Percentiles rank a stretch among this genome's conserved stretches.
Evolutionary conservation across 1,140 invertebrate genomes (phyloP).

Genomic region (Drosophila bifasciata): DNA sequence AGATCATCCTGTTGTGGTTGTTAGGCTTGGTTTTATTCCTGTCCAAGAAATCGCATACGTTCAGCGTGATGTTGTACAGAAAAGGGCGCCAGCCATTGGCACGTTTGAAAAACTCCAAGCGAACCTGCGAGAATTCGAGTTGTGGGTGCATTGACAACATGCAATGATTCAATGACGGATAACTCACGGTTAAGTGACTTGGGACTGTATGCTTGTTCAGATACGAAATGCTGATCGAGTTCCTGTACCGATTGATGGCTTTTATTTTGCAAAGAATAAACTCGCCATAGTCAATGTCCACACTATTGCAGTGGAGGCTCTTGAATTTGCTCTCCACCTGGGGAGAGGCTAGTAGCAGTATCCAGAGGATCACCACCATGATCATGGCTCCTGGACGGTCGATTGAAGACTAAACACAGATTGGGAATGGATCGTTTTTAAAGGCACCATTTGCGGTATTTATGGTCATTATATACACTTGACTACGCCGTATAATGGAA

Average conservation of each 20-base stretch:
- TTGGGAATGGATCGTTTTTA: no score
- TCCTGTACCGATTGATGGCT: conserved; percentile 25
- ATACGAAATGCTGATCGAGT: conserved; percentile 16
- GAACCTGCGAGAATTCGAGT: conserved; percentile 2
- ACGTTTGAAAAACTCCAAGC: conserved; percentile 15
- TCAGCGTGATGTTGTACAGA: conserved; percentile 11
- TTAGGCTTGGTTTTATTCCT: neutral
- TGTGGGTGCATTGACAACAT: neutral
- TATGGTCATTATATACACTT: no score
- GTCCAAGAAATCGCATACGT: conserved; percentile 8
- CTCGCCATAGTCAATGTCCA: neutral
- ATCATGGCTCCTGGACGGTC: no score
- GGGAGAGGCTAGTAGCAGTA: no score
- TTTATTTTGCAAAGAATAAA: conserved; percentile 25
- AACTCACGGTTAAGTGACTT: neutral
- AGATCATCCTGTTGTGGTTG: neutral
- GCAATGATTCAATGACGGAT: neutral
- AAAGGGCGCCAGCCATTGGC: conserved; percentile 25
- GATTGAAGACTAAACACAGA: no score
- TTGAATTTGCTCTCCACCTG: conserved; percentile 24
- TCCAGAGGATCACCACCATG: no score
- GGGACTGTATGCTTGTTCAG: neutral
- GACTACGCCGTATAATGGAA: no score
- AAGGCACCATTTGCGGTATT: no score
- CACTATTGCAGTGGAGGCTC: conserved; percentile 12